Evolutionary conservation across 2,113 vertebrate genomes (phyloP).

Genomic region (Egretta garzetta): DNA sequence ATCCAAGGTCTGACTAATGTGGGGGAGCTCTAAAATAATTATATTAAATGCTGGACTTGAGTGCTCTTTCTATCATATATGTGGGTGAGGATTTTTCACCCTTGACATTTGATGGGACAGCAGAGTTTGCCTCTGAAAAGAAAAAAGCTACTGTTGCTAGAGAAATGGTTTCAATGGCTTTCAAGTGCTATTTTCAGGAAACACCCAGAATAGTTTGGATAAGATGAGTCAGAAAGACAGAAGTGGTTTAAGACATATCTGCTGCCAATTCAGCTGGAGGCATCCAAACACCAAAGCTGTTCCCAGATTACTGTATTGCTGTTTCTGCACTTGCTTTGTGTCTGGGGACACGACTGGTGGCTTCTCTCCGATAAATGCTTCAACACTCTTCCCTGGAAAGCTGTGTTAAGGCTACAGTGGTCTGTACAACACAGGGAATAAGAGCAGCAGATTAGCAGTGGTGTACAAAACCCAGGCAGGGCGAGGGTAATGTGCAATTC

Average conservation of each 20-base stretch:
- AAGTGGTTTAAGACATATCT: background rate
- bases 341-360: background rate
- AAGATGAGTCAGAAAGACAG: background rate
- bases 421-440: background rate
- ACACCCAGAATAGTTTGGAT: background rate
- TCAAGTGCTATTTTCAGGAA: background rate
- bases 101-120: background rate
- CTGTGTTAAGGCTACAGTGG: background rate
- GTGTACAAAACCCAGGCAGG: background rate
- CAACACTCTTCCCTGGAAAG: background rate
- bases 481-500: rapidly evolving
- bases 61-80: background rate
- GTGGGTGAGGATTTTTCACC: background rate
- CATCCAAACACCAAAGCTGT: background rate
- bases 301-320: background rate
- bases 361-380: background rate
- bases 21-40: background rate
- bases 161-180: background rate
- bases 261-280: background rate
- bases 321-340: background rate
- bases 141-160: background rate
- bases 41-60: background rate
- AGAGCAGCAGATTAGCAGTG: background rate
- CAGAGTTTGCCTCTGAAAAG: background rate
- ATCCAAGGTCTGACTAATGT: background rate